phyloP scores from a whole-genome alignment of 2,113 vertebrate species.

The Perca schrenkii region DNA sequence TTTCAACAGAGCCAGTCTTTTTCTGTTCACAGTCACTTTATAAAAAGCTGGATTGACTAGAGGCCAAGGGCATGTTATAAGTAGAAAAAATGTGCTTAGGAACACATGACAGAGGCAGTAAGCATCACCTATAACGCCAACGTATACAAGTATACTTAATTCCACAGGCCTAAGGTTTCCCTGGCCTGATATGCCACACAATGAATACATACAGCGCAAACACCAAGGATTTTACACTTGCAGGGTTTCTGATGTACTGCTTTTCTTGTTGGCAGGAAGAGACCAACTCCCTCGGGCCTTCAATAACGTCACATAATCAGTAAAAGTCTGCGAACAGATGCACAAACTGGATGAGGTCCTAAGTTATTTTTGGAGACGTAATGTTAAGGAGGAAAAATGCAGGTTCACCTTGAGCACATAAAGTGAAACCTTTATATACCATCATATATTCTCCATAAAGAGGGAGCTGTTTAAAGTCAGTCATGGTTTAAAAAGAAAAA shows the following conservation, averaged over 20 bases:
- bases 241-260: neutral
- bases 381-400: neutral
- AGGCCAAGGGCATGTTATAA: conserved; percentile 32
- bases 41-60: conserved; percentile 37
- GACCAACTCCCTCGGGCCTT: neutral
- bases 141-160: neutral
- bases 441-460: neutral
- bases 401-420: conserved; percentile 24
- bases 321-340: conserved; percentile 32
- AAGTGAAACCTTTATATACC: neutral
- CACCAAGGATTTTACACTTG: neutral
- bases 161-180: neutral
- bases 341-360: conserved; percentile 22
- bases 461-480: neutral
- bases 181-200: neutral
- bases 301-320: conserved; percentile 39
- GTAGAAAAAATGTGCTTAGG: conserved; percentile 8
- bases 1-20: conserved; percentile 8
- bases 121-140: neutral
- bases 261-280: conserved; percentile 27
- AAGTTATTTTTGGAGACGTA: conserved; percentile 1
- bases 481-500: neutral
- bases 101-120: conserved; percentile 25
- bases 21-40: conserved; percentile 25
- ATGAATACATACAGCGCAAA: neutral